Base-by-base conservation (phyloP, 1,140 invertebrate species). In the Galleria mellonella region DNA sequence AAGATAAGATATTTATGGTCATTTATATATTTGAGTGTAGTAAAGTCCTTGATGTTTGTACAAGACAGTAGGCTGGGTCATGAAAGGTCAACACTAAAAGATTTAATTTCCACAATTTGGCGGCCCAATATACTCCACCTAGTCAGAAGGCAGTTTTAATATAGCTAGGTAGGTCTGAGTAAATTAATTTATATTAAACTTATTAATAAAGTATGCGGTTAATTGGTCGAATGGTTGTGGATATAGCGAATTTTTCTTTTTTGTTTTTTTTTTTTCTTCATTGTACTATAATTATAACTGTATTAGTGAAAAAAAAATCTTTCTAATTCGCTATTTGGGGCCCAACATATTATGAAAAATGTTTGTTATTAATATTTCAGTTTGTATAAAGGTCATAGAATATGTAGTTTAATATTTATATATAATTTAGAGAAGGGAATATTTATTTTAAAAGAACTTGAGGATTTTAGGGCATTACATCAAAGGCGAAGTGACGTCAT, bases 131-230 rank as follows among this genome's bases (percentile, higher is more conserved):
- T 71, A 69, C 60, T 72, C 58, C 72, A 77, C 72, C 78, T 78
- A 82, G 77, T 84, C 81, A 84, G 56, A 72, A 47, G 59, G 49
- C 77, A 81, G 70, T 81, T 77, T 81, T 78, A 77, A 71, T 70
- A 72, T 63, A 70, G 52, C 66, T 82, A 79, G 73, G 52, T 82
- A 78, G 67, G 62, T 39, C 37, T 68, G 63, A 65, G 63, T 71
- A 57, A 71, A 72, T 72, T 66, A 66, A 66, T 69, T 67, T 62
- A 72, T 71, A 32, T 59, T n/a, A n/a, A n/a, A n/a, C n/a, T n/a
- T n/a, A 67, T 55, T 70, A 66, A 66, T 69, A 65, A 66, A 62
- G 62, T 62, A 63, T 64, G 66, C 68, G 63, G 53, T 53, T 68
- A 67, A 58, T 73, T 62, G 61, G 57, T 65, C 51, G 69, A 27